These are phyloP conservation scores for Tenodera sinensis DNA, from an alignment of 2,888 invertebrate genomes.

Conservation along the genomic window DNA sequence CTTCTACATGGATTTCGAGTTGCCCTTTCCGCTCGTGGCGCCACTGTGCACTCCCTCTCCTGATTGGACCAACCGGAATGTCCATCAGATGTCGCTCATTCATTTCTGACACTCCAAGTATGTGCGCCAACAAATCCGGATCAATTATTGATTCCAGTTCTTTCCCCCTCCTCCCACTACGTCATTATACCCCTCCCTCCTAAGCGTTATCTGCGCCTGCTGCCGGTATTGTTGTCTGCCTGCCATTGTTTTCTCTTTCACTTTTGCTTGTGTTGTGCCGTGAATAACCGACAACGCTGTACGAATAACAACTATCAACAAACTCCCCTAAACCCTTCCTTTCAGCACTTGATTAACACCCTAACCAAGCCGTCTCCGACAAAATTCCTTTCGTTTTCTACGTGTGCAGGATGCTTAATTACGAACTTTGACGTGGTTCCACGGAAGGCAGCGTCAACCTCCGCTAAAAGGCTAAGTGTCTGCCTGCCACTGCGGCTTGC, in stretches of 20 bases:
- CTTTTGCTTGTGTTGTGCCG: not conserved
- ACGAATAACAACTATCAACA: slow-evolving; percentile 11
- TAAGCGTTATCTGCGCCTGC: not conserved
- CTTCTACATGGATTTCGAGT: not conserved
- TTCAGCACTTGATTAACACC: slow-evolving; percentile 3
- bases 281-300: not conserved
- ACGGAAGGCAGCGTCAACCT: not conserved
- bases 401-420: slow-evolving; percentile 9
- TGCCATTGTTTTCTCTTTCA: not conserved
- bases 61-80: not conserved
- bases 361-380: not conserved
- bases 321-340: not conserved
- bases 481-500: not conserved
- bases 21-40: not conserved
- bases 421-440: not conserved
- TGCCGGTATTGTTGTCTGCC: not conserved
- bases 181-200: not conserved
- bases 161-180: not conserved
- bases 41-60: not conserved
- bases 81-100: not conserved
- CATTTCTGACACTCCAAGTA: not conserved
- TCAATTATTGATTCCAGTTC: not conserved
- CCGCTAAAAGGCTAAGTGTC: not conserved
- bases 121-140: not conserved
- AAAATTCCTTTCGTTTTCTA: slow-evolving; percentile 1